Base-by-base conservation (phyloP, 2,888 invertebrate genomes). In the Aporophyla lueneburgensis region DNA sequence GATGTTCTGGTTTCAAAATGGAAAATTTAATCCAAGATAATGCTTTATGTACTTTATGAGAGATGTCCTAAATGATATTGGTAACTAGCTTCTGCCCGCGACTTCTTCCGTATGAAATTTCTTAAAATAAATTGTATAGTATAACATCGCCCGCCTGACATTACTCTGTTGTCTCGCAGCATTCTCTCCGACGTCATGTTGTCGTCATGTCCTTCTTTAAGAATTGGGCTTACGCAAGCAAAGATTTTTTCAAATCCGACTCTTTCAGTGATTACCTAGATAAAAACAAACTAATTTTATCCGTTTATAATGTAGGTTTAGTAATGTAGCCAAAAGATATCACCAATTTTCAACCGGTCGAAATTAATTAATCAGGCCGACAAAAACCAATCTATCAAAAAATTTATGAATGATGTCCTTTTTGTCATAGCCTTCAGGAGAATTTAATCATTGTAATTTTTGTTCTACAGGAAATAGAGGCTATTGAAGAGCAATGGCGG, bases 401-500 rank as follows among this genome's bases (percentile, higher is more conserved):
- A 27, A 2, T 53, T 5, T 7, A 27, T 5, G 21, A 49, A 43
- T 9, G n/a, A 19, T 5, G 21, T 16, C 16, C 6, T 19, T 14
- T 4, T 27, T 43, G 7, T 70, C 1, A 1, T 10, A 53, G 27
- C 27, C 16, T 58, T 43, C 40, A 33, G 49, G 14, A 12, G 53
- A 54, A 16, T 43, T 24, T 16, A 62, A 12, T 46, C 16, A 46
- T 0, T 51, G 0, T 5, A 16, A 2, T 43, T 24, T 70, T 85
- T 89, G 27, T 91, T 85, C 75, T 83, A 19, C 86, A 99, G 99
- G 99, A 99, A 97, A 96, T 99, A 92, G 99, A 99, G 95, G 98
- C 98, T 86, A 99, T 99, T 78, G 99, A 99, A 93, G 99, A 99
- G 89, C 98, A 99, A 94, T 99, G 99, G 99, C 97, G 99, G 84